A percentile compares a stretch with the other conserved stretches of the same genome.
Evolutionary conservation across 64 coral and sea anemone genomes (phyloP).

Genomic region (Stylophora pistillata): DNA sequence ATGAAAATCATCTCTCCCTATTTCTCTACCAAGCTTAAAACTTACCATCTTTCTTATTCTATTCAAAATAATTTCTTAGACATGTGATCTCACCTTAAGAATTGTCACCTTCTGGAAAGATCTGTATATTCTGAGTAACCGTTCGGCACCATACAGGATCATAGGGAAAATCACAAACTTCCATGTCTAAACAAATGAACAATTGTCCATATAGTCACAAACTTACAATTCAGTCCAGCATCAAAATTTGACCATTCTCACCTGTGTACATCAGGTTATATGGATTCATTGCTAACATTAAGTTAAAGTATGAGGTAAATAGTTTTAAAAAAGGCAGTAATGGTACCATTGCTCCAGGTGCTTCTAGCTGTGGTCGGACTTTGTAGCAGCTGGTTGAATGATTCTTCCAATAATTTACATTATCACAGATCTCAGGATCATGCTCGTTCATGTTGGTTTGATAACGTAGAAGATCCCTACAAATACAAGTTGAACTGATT

Average conservation of each 20-base stretch:
- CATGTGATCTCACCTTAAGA: slow-evolving; percentile 61
- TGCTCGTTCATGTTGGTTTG: slow-evolving; percentile 77
- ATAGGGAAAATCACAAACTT: slow-evolving; percentile 76
- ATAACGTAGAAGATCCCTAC: slow-evolving; percentile 45
- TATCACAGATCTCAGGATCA: slow-evolving; percentile 62
- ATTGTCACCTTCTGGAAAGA: slow-evolving; percentile 79
- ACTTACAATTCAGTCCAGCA: too few species aligned
- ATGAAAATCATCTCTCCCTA: too few species aligned
- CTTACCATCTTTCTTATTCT: too few species aligned
- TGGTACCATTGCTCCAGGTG: background rate
- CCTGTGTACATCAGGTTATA: too few species aligned
- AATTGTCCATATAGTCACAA: too few species aligned
- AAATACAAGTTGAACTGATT: background rate
- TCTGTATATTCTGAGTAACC: slow-evolving; percentile 86
- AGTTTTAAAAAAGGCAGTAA: background rate
- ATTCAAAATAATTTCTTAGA: too few species aligned
- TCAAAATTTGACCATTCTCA: too few species aligned
- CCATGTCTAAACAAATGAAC: slow-evolving; percentile 68
- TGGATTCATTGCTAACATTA: too few species aligned
- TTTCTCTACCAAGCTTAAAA: too few species aligned
- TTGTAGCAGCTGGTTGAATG: background rate
- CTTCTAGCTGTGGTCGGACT: background rate
- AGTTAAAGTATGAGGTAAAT: too few species aligned
- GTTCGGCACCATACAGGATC: slow-evolving; percentile 77
- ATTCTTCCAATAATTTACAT: slow-evolving; percentile 36